These are phyloP conservation scores for Enhydra lutris DNA, from an alignment of 2,113 vertebrate species.

Conservation along the genomic window DNA sequence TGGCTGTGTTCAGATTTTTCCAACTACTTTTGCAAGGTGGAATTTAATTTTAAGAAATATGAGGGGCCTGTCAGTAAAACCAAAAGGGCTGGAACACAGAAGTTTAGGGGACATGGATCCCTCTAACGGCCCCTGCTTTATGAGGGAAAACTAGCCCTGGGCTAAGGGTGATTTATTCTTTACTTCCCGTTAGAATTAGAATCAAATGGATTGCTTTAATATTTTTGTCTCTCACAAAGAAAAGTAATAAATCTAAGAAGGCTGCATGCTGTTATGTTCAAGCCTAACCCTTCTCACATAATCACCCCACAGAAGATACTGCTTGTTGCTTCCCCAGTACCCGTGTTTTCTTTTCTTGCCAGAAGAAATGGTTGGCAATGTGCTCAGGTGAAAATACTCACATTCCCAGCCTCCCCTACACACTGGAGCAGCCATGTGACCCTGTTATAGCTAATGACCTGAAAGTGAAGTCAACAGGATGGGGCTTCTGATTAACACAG, in stretches of 20 bases:
- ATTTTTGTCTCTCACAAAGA: conserved; percentile 29
- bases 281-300: not conserved
- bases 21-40: conserved; percentile 38
- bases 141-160: not conserved
- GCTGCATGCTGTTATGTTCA: not conserved
- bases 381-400: not conserved
- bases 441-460: not conserved
- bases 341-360: not conserved
- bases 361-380: not conserved
- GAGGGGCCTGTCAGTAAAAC: not conserved
- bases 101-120: not conserved
- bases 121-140: not conserved
- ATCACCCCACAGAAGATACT: not conserved
- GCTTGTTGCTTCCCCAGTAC: not conserved
- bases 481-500: not conserved
- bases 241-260: conserved; percentile 20
- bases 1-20: conserved; percentile 19
- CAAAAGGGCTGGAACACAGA: not conserved
- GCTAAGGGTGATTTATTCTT: conserved; percentile 25
- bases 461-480: not conserved
- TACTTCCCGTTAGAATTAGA: conserved; percentile 34
- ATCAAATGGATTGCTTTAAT: conserved; percentile 43
- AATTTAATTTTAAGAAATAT: conserved; percentile 15
- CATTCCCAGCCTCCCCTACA: not conserved
- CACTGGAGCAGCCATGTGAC: not conserved